Percentiles rank a stretch among this genome's conserved stretches.
phyloP scores from a whole-genome alignment of 2,888 invertebrate genomes.

The Andricus curvator region DNA sequence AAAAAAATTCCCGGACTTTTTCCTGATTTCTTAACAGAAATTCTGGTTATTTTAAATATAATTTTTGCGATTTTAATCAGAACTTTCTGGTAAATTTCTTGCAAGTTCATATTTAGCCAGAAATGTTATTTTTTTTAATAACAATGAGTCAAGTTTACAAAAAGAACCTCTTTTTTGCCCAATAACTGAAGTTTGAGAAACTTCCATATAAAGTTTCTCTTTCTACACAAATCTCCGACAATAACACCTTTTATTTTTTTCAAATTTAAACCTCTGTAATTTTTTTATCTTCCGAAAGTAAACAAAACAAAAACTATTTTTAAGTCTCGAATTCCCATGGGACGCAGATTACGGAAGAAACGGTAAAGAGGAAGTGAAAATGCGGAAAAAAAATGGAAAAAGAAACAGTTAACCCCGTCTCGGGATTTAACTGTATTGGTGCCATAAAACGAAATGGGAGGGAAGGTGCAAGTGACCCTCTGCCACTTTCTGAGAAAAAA shows the following conservation, averaged over 20 bases:
- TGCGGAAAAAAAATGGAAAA: background rate
- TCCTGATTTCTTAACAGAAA: no score
- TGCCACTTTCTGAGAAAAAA: slow-evolving; percentile 42
- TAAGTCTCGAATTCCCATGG: background rate
- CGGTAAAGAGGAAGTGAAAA: background rate
- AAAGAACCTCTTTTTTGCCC: no score
- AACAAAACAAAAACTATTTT: background rate
- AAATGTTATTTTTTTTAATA: no score
- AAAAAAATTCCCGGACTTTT: no score
- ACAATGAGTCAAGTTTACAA: no score
- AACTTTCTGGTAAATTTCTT: no score
- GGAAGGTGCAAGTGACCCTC: slow-evolving; percentile 21
- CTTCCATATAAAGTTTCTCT: no score
- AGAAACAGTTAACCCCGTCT: background rate
- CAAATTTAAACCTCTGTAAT: background rate
- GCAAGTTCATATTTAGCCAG: no score
- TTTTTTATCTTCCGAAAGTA: background rate
- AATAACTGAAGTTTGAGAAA: no score
- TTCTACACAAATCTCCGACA: background rate
- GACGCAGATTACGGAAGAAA: background rate
- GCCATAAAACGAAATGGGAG: slow-evolving; percentile 46
- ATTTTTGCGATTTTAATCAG: no score
- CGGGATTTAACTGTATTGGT: slow-evolving; percentile 27
- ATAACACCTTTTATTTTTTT: background rate
- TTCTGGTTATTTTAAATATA: no score